Evolutionary conservation across 2,888 invertebrate species (phyloP), one percentile per base, ranked within the genome.

Genomic region (Yponomeuta sedellus): DNA sequence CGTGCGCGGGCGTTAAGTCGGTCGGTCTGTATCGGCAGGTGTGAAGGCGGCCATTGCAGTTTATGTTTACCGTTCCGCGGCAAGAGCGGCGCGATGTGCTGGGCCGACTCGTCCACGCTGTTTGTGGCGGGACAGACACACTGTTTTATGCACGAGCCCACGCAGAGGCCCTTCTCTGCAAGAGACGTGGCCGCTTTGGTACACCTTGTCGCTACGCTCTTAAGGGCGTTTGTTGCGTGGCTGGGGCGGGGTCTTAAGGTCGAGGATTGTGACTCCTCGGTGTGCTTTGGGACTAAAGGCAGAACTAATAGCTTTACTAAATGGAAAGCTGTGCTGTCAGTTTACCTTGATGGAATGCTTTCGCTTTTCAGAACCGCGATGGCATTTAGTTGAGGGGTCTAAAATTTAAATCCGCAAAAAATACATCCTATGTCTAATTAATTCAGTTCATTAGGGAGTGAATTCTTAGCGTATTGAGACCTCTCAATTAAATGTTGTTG

Each of bases 131-230:
- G 76, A 75, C 91, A 90, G 77, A 88, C 91, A 81, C 91, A 91
- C 77, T 87, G 89, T 73, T 80, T 86, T 75, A 92, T 88, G 84
- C 91, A 92, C 78, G 90, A 82, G 74, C 88, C 88, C 75, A 89
- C 86, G 80, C 91, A 91, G 74, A 87, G 80, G 76, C 86, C 85
- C 79, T 81, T 83, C 71, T 88, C 91, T 91, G 91, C 75, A 91
- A 91, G 75, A 77, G 75, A 78, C 28, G 19, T 25, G n/a, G 71
- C 70, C 69, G 73, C 77, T 75, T 73, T 71, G 77, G 73, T 75
- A 79, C 72, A 77, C 75, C 75, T 73, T 71, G 72, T 72, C 69
- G 66, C 68, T 28, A 67, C 61, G 56, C 63, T 12, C 16, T 52
- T 52, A 16, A 52, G 44, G 44, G 44, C 34, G 34, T 1, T 5